These are phyloP conservation scores for Camponotus floridanus DNA, from an alignment of 1,140 invertebrate species.

Conservation along the genomic window DNA sequence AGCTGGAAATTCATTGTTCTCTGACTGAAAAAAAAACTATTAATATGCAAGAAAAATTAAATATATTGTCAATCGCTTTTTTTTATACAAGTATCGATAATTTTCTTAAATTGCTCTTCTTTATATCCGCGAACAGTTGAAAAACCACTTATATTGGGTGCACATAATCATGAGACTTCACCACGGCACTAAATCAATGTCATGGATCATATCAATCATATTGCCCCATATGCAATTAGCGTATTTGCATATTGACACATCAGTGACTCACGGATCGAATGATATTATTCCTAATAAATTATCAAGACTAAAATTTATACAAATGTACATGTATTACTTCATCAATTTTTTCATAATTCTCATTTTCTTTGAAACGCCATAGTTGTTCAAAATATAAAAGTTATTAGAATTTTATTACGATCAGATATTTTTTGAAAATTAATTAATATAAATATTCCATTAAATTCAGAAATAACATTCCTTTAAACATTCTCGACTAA, in stretches of 20 bases:
- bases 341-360: not conserved
- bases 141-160: not conserved
- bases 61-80: not conserved
- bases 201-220: not conserved
- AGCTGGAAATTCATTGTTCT: too few species aligned
- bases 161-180: not conserved
- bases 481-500: too few species aligned
- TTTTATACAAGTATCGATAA: not conserved
- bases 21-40: too few species aligned
- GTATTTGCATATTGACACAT: constrained; percentile 12
- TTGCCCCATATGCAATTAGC: not conserved
- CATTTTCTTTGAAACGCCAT: not conserved
- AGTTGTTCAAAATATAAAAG: too few species aligned
- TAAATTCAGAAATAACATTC: too few species aligned
- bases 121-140: not conserved
- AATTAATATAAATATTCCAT: too few species aligned
- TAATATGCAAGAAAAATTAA: not conserved
- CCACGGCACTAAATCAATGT: not conserved
- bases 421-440: too few species aligned
- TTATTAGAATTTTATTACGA: too few species aligned
- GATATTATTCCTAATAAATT: not conserved
- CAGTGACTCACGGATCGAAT: constrained; percentile 3
- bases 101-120: not conserved
- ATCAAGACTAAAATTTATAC: not conserved
- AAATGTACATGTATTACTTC: not conserved